Conservation (phyloP, 2,888 invertebrate genomes). For the Epicampocera succincta region DNA sequence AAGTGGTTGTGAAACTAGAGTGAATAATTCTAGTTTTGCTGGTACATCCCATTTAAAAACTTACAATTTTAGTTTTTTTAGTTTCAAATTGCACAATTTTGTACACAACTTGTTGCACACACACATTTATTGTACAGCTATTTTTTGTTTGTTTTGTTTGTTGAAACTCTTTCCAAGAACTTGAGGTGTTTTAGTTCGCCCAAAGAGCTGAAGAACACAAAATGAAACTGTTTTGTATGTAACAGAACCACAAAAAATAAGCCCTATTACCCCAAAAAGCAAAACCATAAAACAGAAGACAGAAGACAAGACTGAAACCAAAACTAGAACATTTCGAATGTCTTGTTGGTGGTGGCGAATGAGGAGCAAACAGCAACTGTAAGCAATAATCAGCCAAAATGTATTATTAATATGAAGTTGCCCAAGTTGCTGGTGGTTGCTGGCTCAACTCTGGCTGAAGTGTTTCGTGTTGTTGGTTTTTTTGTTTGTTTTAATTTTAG, state of each 20-base stretch:
- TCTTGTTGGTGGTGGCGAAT: constrained; percentile 14
- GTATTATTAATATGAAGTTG: constrained; percentile 56
- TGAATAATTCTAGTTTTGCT: constrained; percentile 35
- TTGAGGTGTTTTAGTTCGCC: constrained; percentile 10
- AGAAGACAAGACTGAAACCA: neutral
- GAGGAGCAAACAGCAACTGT: constrained; percentile 23
- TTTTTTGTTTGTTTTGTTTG: neutral
- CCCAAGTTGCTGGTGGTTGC: constrained; percentile 8
- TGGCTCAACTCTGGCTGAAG: constrained; percentile 29
- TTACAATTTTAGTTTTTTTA: constrained; percentile 13
- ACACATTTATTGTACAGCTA: neutral
- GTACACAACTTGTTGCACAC: constrained; percentile 16
- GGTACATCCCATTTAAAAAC: constrained; percentile 28
- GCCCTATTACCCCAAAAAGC: constrained; percentile 18
- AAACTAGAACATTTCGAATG: constrained; percentile 28
- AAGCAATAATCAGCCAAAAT: constrained; percentile 49
- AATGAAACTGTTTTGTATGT: constrained; percentile 1
- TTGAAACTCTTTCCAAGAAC: constrained; percentile 10
- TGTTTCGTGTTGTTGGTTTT: constrained; percentile 11
- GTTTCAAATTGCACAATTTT: constrained; percentile 45
- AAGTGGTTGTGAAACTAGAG: no score
- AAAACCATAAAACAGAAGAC: neutral
- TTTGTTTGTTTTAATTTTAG: constrained; percentile 50
- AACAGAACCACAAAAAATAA: neutral
- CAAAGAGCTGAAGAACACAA: neutral